phyloP scores from a whole-genome alignment of 2,797 vertebrate species.

The Masticophis lateralis region DNA sequence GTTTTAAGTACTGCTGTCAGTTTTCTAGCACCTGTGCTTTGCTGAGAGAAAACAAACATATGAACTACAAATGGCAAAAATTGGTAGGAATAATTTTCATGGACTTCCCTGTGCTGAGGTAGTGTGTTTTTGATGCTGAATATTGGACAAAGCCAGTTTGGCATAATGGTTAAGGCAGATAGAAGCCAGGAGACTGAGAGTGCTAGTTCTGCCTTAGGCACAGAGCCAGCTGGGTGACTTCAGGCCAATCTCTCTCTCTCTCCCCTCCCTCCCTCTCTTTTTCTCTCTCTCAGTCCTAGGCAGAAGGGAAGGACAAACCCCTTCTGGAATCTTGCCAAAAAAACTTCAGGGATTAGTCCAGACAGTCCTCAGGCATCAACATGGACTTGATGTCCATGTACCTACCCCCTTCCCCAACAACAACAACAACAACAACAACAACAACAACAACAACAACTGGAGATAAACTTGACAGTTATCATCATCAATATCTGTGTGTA shows the following conservation, averaged over 20 bases:
- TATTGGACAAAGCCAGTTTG: background rate
- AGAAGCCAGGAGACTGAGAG: background rate
- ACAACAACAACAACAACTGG: background rate
- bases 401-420: background rate
- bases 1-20: background rate
- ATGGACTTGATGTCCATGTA: background rate
- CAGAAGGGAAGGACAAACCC: background rate
- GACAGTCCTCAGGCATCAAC: background rate
- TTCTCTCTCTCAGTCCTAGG: background rate
- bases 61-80: background rate
- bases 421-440: background rate
- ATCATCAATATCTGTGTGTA: background rate
- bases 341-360: background rate
- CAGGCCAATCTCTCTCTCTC: background rate
- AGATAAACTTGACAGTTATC: background rate
- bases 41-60: background rate
- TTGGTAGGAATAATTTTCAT: background rate
- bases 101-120: background rate
- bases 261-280: no score
- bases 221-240: background rate
- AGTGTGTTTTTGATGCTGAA: background rate
- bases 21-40: background rate
- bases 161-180: background rate
- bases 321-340: background rate
- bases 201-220: background rate